Conservation (phyloP, 2,113 vertebrate genomes). For the Formicarius rufipectus region DNA sequence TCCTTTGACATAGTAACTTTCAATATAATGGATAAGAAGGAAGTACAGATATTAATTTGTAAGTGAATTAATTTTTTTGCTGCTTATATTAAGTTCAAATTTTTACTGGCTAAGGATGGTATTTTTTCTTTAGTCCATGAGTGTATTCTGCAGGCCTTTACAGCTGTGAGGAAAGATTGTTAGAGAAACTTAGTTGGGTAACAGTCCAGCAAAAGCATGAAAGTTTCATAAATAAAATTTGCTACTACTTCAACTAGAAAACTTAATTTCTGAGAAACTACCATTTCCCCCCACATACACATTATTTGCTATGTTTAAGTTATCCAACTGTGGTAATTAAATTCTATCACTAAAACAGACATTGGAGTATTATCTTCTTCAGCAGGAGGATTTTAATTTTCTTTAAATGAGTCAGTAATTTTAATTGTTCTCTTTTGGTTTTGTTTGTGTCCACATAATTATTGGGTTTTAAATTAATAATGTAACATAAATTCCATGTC, state of each 20-base stretch:
- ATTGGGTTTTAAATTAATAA: not conserved
- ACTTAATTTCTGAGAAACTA: not conserved
- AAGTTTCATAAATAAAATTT: not conserved
- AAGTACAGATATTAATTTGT: not conserved
- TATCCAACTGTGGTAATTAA: not conserved
- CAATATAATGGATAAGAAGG: not conserved
- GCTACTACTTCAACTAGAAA: not conserved
- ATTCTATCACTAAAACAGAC: not conserved
- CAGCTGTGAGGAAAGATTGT: not conserved
- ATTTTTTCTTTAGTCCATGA: not conserved
- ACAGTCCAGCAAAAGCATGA: not conserved
- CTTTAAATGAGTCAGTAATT: not conserved
- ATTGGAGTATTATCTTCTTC: not conserved
- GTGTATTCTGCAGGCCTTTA: not conserved
- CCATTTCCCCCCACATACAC: not conserved
- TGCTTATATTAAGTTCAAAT: not conserved
- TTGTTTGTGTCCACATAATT: not conserved
- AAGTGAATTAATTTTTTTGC: not conserved
- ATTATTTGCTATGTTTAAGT: not conserved
- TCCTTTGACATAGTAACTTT: not conserved
- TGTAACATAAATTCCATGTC: not conserved
- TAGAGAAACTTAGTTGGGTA: not conserved
- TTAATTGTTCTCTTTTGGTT: not conserved
- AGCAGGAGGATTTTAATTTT: not conserved
- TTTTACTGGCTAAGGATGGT: not conserved